A percentile compares a stretch with the other conserved stretches of the same genome.
Conservation (phyloP, 1,140 invertebrate genomes). For the Cataglyphis hispanica region DNA sequence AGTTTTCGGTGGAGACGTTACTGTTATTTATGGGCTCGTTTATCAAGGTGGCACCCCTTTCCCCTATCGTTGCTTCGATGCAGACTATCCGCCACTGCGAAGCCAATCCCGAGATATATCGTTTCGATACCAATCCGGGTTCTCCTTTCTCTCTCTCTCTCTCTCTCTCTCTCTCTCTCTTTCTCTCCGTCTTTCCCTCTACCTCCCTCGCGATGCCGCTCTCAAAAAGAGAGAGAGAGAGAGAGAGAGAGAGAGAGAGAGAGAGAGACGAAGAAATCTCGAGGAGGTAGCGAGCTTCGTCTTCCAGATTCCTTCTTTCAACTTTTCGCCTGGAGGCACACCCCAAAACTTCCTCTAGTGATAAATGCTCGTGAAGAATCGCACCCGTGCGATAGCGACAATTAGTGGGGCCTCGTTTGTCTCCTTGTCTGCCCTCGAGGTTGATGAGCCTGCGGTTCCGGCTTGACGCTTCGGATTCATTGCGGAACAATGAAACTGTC, state of each 20-base stretch:
- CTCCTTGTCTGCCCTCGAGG: conserved; percentile 68
- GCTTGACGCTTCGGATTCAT: conserved; percentile 46
- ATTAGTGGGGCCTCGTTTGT: conserved; percentile 77
- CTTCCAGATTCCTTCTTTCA: conserved; percentile 77
- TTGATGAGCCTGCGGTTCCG: conserved; percentile 67
- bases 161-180: conserved; percentile 26
- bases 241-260: conserved; percentile 6
- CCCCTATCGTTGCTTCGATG: conserved; percentile 77
- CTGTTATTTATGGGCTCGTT: conserved; percentile 85
- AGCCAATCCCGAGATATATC: conserved; percentile 85
- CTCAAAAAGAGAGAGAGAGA: conserved; percentile 36
- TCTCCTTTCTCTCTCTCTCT: conserved; percentile 47
- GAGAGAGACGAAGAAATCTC: conserved; percentile 58
- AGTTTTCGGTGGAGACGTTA: conserved; percentile 86
- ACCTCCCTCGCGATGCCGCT: conserved; percentile 5
- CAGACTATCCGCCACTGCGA: conserved; percentile 82
- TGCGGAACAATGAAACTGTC: conserved; percentile 48
- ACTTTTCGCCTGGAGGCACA: conserved; percentile 73
- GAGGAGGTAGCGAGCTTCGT: conserved; percentile 60
- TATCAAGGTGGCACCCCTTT: conserved; percentile 85
- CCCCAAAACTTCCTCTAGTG: conserved; percentile 68
- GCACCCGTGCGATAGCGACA: conserved; percentile 73
- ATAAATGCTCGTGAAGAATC: conserved; percentile 77
- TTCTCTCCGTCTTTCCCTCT: conserved; percentile 7
- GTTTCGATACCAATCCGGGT: conserved; percentile 81